Conservation (phyloP, 1,140 invertebrate species). For the Daktulosphaira vitifoliae region DNA sequence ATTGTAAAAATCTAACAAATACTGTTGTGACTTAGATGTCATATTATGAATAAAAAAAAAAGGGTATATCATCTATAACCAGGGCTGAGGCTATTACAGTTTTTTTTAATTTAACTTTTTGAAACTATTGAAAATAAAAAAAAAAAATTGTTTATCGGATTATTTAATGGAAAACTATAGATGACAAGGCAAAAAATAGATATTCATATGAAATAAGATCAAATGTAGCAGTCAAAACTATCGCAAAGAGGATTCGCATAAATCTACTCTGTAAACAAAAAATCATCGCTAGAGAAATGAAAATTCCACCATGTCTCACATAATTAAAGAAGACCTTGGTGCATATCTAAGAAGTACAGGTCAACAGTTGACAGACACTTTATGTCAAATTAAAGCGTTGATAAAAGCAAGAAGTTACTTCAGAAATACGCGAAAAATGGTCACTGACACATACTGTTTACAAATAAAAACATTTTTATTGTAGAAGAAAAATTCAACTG, state of each 20-base stretch:
- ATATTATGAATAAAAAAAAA: too few relatives aligned
- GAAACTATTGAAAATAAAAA: too few relatives aligned
- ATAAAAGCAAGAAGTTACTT: not conserved
- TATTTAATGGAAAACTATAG: not conserved
- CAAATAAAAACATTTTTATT: not conserved
- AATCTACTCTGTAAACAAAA: constrained; percentile 3
- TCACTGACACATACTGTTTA: not conserved
- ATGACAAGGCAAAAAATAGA: not conserved
- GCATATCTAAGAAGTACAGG: not conserved
- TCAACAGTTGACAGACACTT: not conserved
- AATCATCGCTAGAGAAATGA: constrained; percentile 6
- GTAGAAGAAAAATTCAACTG: not conserved
- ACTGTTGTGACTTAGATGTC: too few relatives aligned
- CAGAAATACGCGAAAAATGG: not conserved
- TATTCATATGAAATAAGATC: not conserved
- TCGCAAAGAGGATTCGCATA: not conserved
- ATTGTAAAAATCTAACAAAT: too few relatives aligned
- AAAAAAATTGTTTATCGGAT: too few relatives aligned
- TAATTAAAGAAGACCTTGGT: constrained; percentile 3
- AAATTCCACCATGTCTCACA: not conserved
- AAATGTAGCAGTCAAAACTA: not conserved
- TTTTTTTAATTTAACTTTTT: too few relatives aligned
- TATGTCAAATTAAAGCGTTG: not conserved
- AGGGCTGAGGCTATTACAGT: too few relatives aligned
- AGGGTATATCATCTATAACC: too few relatives aligned